A percentile compares a stretch with the other conserved stretches of the same genome.
Evolutionary conservation across 2,888 invertebrate genomes (phyloP).

Genomic region (Esperia sulphurella): DNA sequence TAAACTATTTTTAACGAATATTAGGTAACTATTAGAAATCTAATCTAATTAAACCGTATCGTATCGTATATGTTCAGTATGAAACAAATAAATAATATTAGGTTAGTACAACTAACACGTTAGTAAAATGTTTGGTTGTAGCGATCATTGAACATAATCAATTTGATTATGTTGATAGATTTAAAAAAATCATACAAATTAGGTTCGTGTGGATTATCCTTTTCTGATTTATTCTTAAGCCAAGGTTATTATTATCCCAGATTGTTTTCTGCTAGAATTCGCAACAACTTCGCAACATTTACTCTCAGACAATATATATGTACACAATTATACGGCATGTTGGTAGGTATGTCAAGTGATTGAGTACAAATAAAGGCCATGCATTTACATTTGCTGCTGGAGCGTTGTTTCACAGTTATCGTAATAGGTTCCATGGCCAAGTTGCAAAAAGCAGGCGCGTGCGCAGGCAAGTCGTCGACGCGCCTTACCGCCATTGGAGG

Average conservation of each 20-base stretch:
- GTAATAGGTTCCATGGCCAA: conserved; percentile 77
- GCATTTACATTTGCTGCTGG: conserved; percentile 65
- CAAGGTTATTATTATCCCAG: background rate
- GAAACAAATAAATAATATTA: too few species aligned
- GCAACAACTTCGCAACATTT: conserved; percentile 4
- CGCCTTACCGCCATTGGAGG: conserved; percentile 50
- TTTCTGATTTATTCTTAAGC: too few species aligned
- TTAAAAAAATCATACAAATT: too few species aligned
- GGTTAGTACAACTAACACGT: too few species aligned
- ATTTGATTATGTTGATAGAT: too few species aligned
- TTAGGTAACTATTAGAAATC: too few species aligned
- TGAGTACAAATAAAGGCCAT: conserved; percentile 61
- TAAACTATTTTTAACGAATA: too few species aligned
- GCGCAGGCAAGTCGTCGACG: conserved; percentile 60
- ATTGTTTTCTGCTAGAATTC: conserved; percentile 5
- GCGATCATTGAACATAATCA: too few species aligned
- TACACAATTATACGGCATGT: conserved; percentile 22
- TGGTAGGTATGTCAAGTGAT: conserved; percentile 38
- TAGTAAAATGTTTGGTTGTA: too few species aligned
- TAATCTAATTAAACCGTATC: too few species aligned
- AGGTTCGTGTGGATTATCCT: too few species aligned
- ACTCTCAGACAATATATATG: conserved; percentile 14
- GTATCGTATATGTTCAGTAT: too few species aligned
- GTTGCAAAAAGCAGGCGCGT: conserved; percentile 75
- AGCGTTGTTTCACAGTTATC: conserved; percentile 70